These are phyloP conservation scores for Platyrinchus mystaceus DNA, from an alignment of 2,797 vertebrate species.

Conservation along the genomic window DNA sequence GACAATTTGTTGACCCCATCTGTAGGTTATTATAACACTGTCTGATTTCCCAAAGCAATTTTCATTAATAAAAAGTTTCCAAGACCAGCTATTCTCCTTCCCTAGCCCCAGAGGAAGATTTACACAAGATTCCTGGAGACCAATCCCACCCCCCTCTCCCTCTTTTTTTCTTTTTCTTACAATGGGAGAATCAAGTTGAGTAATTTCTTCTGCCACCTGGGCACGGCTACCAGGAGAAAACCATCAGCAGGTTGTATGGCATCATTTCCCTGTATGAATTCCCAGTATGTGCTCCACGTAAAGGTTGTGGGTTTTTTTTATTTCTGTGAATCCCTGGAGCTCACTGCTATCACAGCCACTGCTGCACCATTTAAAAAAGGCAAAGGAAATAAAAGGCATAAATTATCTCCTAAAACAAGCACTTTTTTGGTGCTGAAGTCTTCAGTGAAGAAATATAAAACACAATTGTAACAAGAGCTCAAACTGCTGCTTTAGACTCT, in stretches of 20 bases:
- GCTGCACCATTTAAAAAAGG: background rate
- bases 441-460: conserved; percentile 9
- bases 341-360: background rate
- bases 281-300: fast-evolving
- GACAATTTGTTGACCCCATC: background rate
- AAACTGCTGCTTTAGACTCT: conserved; percentile 39
- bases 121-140: background rate
- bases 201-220: background rate
- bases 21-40: background rate
- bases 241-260: background rate
- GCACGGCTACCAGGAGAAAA: background rate
- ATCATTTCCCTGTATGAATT: background rate
- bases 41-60: background rate
- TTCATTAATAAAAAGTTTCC: background rate
- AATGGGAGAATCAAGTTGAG: background rate
- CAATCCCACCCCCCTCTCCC: background rate
- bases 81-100: background rate
- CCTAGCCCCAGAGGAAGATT: background rate
- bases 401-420: conserved; percentile 26
- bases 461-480: conserved; percentile 21
- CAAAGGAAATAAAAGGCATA: conserved; percentile 20
- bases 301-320: background rate
- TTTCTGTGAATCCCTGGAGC: background rate
- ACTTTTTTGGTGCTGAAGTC: background rate
- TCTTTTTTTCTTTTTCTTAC: background rate